Evolutionary conservation across 2,797 vertebrate species (phyloP), one percentile per base, ranked within the genome.

Genomic region (Clarias fuscus): DNA sequence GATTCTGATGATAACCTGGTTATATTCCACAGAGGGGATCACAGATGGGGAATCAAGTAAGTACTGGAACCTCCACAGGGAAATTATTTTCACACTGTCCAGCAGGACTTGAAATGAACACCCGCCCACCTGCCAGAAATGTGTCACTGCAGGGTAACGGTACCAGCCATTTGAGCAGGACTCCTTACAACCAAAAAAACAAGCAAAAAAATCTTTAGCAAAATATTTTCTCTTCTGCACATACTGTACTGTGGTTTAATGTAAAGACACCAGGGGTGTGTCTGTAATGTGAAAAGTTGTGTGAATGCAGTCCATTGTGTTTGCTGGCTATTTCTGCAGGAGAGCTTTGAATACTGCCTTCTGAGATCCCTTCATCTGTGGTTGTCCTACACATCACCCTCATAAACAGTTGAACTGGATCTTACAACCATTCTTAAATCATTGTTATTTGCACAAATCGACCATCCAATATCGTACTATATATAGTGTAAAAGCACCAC

Each of bases 1-100:
- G 97, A 99, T 90, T 91, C 92, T 64, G 93, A 95, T 75, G 96
- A 95, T 87, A 98, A 99, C 90, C 87, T 99, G 86, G 96, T 99
- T 86, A 95, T 99, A 90, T 99, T 99, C 93, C 98, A 99, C 92
- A 94, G 98, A 95, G 98, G 97, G 64, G 96, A 98, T 93, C 98
- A 95, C 62, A 87, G 92, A 87, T 99, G 98, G 98, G 97, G 96
- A 88, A 89, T 91, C 56, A 94, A 96, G 98, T 99, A 94, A 95
- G 98, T 94, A 37, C 18, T 33, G 56, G 78, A 37, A 65, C 64
- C 65, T 68, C 56, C 48, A 68, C 64, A 7, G 14, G 15, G 62
- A 30, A 56, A 37, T 67, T 43, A 17, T 27, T 33, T 30, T 68
- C 62, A 30, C 43, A 56, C 62, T 20, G n/a, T 82, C 62, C 27